phyloP scores from a whole-genome alignment of 1,140 invertebrate species.

The Aphelinus atriplicis region DNA sequence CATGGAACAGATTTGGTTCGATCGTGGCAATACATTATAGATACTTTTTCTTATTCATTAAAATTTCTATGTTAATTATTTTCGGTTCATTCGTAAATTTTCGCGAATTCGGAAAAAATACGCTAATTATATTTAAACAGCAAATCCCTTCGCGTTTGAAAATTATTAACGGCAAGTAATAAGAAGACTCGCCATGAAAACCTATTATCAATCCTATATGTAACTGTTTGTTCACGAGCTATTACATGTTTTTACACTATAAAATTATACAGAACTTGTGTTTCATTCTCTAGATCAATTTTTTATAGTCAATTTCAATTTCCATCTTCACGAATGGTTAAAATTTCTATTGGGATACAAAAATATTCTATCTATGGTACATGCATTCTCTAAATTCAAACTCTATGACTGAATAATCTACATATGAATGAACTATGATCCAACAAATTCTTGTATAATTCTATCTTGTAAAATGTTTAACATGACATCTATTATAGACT shows the following conservation, averaged over 20 bases:
- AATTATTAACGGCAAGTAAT: too few relatives aligned
- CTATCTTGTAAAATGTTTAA: slow-evolving; percentile 3
- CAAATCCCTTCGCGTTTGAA: too few relatives aligned
- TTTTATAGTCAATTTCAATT: too few relatives aligned
- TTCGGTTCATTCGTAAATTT: slow-evolving; percentile 5
- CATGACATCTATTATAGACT: slow-evolving; percentile 3
- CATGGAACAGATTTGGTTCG: slow-evolving; percentile 12
- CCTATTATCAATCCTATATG: not conserved
- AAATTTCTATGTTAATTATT: not conserved
- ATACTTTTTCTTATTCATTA: not conserved
- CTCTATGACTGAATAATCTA: too few relatives aligned
- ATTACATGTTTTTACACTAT: not conserved
- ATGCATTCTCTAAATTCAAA: too few relatives aligned
- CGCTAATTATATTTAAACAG: too few relatives aligned
- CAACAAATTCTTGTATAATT: not conserved
- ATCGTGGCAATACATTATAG: not conserved
- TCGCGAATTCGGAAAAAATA: too few relatives aligned
- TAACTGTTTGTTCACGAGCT: not conserved
- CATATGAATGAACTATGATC: too few relatives aligned
- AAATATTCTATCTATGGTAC: too few relatives aligned
- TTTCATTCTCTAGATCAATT: too few relatives aligned
- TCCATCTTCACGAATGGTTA: too few relatives aligned
- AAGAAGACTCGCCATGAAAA: not conserved
- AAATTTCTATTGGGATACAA: too few relatives aligned
- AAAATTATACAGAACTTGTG: not conserved